Base-by-base conservation (phyloP, 2,888 invertebrate genomes). In the Scaeva pyrastri region DNA sequence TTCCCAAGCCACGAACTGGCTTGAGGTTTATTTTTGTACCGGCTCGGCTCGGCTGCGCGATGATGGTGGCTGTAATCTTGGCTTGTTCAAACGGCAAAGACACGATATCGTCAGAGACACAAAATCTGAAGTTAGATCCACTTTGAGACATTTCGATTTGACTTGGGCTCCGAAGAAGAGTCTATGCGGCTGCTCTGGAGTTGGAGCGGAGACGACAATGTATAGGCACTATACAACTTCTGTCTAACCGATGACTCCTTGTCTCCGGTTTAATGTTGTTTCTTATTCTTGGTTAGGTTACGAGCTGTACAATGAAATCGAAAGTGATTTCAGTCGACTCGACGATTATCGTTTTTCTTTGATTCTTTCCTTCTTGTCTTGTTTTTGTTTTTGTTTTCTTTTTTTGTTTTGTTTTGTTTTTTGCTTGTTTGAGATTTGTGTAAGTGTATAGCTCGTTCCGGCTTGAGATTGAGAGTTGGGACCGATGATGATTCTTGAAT, bases 1-100 rank as follows among this genome's bases (percentile, higher is more conserved):
- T 86, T 86, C 82, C 86, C 77, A 78, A 82, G 82, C 71, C 86
- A 86, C 86, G 86, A 80, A 75, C 71, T 62, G 52, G 58, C 75
- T 71, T 80, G 60, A 68, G 79, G 80, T 80, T 78, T 80, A 50
- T 64, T 70, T 70, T 62, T 70, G 64, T 83, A 72, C 21, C 48
- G 66, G 50, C 52, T 71, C 55, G 31, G 19, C 76, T 66, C 56
- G 62, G 52, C 62, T 43, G 31, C 31, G n/a, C n/a, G n/a, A n/a
- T n/a, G 31, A 31, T 31, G 31, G 31, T 31, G 58, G 21, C 64
- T 66, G 66, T 16, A 21, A 36, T 31, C 58, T 50, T 71, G 19
- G 36, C 23, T 72, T 76, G 60, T 31, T 66, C n/a, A 45, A 41
- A 41, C 80, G 68, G 21, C 52, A 52, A 77, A 76, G 84, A 73